phyloP scores from a whole-genome alignment of 2,888 invertebrate genomes.

The Shargacucullia verbasci region DNA sequence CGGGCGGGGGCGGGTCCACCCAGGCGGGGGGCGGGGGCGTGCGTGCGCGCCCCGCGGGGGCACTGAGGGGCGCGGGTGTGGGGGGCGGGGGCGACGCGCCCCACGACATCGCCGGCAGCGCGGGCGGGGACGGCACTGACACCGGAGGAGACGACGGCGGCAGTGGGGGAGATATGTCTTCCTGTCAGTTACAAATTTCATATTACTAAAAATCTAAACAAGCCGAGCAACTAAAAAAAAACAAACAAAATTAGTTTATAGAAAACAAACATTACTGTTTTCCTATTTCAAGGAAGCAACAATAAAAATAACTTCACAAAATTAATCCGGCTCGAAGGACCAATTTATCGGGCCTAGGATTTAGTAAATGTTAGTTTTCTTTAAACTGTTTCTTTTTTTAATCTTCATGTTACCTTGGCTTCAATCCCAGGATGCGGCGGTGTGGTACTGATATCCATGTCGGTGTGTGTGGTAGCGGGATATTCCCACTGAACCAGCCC shows the following conservation, averaged over 20 bases:
- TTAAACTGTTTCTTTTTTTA: too few species aligned
- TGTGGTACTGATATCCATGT: constrained; percentile 87
- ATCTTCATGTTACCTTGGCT: constrained; percentile 62
- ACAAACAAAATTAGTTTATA: too few species aligned
- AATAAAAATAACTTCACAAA: too few species aligned
- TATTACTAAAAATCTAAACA: not conserved
- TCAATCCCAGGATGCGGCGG: constrained; percentile 77
- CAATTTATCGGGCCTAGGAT: too few species aligned
- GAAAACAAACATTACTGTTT: too few species aligned
- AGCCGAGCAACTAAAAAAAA: too few species aligned
- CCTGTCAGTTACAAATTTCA: constrained; percentile 21
- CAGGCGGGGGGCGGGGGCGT: constrained; percentile 74
- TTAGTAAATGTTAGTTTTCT: too few species aligned
- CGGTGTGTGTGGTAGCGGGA: constrained; percentile 81
- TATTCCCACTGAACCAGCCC: constrained; percentile 90
- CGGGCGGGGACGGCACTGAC: constrained; percentile 29
- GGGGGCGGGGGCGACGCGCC: constrained; percentile 43
- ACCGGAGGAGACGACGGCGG: constrained; percentile 14
- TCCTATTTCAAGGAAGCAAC: too few species aligned
- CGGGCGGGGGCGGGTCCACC: constrained; percentile 78
- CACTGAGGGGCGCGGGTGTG: constrained; percentile 53
- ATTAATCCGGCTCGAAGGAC: too few species aligned
- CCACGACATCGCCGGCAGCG: constrained; percentile 63
- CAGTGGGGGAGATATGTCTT: constrained; percentile 35
- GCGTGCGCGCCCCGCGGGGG: constrained; percentile 58